A percentile compares a stretch with the other conserved stretches of the same genome.
Conservation (phyloP, 2,888 invertebrate genomes). For the Hololepta plana region DNA sequence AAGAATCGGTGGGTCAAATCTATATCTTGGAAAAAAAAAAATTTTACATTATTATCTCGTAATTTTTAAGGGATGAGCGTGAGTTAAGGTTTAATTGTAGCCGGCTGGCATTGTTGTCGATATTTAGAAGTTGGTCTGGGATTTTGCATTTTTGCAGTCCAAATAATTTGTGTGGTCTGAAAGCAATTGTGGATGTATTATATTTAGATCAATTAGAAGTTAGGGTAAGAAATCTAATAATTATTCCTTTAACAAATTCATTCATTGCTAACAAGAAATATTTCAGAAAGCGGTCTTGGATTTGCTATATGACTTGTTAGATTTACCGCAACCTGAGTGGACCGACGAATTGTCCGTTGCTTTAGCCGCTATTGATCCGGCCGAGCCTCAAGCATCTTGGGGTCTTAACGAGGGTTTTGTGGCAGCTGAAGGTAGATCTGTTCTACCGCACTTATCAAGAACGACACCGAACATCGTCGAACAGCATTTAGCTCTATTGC, state of each 20-base stretch:
- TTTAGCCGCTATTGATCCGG: constrained; percentile 73
- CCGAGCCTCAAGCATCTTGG: constrained; percentile 72
- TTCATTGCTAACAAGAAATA: constrained; percentile 7
- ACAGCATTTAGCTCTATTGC: constrained; percentile 73
- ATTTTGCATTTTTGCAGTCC: constrained; percentile 75
- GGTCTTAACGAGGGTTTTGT: constrained; percentile 84
- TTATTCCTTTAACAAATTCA: neutral
- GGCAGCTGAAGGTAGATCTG: constrained; percentile 74
- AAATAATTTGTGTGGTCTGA: constrained; percentile 51
- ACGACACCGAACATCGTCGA: constrained; percentile 80
- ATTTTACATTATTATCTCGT: neutral
- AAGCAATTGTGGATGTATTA: constrained; percentile 60
- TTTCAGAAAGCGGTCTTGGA: constrained; percentile 80
- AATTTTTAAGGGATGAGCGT: constrained; percentile 41
- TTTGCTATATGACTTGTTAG: constrained; percentile 76
- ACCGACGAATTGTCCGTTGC: constrained; percentile 84
- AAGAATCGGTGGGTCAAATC: constrained; percentile 49
- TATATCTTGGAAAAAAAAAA: neutral
- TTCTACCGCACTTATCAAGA: constrained; percentile 72
- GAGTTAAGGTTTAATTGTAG: constrained; percentile 75
- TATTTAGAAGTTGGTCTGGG: constrained; percentile 84
- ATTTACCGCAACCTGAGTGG: constrained; percentile 78
- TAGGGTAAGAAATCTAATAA: constrained; percentile 43
- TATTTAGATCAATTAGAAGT: constrained; percentile 80
- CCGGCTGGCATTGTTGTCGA: constrained; percentile 63